Conservation (phyloP, 2,888 invertebrate species). For the Gandaritis pyraliata region DNA sequence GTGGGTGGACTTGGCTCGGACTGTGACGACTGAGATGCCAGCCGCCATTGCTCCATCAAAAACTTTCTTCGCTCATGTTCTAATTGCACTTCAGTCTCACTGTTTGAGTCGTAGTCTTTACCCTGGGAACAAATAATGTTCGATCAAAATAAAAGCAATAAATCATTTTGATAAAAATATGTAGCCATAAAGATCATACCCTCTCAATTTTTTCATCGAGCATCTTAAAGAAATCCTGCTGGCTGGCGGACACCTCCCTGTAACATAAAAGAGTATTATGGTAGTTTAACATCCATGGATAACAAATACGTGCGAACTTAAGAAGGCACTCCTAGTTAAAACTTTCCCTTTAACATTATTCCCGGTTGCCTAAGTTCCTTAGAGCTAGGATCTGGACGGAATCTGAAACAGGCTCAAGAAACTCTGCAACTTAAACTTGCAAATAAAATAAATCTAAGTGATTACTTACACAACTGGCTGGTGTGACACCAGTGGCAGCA, state of each 20-base stretch:
- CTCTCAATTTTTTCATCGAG: conserved; percentile 96
- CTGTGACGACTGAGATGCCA: conserved; percentile 81
- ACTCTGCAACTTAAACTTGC: too few species aligned
- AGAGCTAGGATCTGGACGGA: too few species aligned
- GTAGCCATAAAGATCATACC: conserved; percentile 78
- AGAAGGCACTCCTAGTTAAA: too few species aligned
- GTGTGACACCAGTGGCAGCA: conserved; percentile 71
- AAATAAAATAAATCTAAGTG: too few species aligned
- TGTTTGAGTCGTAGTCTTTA: conserved; percentile 91
- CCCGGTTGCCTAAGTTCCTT: too few species aligned
- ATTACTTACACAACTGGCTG: conserved; percentile 63
- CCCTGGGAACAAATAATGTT: conserved; percentile 80
- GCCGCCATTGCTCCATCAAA: conserved; percentile 90
- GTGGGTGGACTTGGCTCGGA: conserved; percentile 72
- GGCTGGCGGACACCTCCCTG: conserved; percentile 95
- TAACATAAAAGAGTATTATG: conserved; percentile 18
- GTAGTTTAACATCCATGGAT: too few species aligned
- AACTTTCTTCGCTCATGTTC: conserved; percentile 88
- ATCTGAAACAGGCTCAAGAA: too few species aligned
- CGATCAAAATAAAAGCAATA: background rate
- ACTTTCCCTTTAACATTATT: too few species aligned
- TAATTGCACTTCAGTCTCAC: conserved; percentile 89
- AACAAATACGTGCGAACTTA: too few species aligned
- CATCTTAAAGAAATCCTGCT: conserved; percentile 96
- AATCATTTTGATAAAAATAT: background rate